A percentile compares a stretch with the other conserved stretches of the same genome.
Conservation (phyloP, 2,113 vertebrate species). For the Semicossyphus pulcher region DNA sequence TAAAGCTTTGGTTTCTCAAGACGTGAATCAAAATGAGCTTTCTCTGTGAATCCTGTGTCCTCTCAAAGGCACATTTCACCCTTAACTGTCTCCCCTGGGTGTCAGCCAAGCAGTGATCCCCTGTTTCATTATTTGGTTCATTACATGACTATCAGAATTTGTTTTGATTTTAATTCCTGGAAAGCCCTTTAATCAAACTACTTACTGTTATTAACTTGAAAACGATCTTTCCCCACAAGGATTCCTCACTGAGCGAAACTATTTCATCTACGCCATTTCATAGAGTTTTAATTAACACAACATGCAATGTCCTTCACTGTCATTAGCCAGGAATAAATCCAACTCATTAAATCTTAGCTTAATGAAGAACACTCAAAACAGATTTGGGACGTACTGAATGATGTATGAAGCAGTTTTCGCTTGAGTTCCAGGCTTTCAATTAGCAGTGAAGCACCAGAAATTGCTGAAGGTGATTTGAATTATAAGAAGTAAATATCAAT, state of each 20-base stretch:
- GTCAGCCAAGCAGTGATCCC: slow-evolving; percentile 8
- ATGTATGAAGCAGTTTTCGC: slow-evolving; percentile 36
- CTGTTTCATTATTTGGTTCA: slow-evolving; percentile 2
- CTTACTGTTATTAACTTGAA: slow-evolving; percentile 51
- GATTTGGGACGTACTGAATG: slow-evolving; percentile 48
- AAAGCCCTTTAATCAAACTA: slow-evolving; percentile 52
- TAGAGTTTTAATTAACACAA: slow-evolving; percentile 65
- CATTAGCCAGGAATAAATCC: slow-evolving; percentile 59
- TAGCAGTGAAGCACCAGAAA: slow-evolving; percentile 22
- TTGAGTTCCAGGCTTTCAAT: slow-evolving; percentile 54
- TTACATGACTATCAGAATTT: slow-evolving; percentile 1
- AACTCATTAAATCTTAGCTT: slow-evolving; percentile 46
- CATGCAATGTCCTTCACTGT: slow-evolving; percentile 54
- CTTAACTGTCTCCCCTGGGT: slow-evolving; percentile 3
- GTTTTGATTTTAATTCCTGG: slow-evolving; percentile 34
- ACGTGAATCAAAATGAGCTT: slow-evolving; percentile 13
- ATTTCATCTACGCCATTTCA: slow-evolving; percentile 50
- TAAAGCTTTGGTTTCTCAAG: slow-evolving; percentile 24
- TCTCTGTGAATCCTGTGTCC: slow-evolving; percentile 3
- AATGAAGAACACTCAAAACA: slow-evolving; percentile 50
- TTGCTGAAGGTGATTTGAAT: slow-evolving; percentile 43
- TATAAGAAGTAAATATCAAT: slow-evolving; percentile 30
- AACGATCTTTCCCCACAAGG: slow-evolving; percentile 36
- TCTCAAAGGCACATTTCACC: slow-evolving; percentile 5
- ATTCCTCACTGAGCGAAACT: slow-evolving; percentile 26